phyloP scores from a whole-genome alignment of 2,888 invertebrate species.

The Harpagoxenus sublaevis region DNA sequence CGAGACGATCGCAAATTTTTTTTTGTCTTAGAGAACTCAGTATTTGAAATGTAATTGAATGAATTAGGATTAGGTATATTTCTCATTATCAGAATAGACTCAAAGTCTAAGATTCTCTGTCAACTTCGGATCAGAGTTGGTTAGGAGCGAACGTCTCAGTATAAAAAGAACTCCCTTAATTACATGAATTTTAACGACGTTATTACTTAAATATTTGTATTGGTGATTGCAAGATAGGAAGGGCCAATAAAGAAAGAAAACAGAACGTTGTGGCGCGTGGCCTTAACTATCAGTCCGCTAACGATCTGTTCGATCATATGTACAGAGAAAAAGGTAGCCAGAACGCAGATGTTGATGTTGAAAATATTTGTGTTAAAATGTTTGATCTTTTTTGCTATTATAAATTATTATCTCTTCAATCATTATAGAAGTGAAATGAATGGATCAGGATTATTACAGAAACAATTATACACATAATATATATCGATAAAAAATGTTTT shows the following conservation, averaged over 20 bases:
- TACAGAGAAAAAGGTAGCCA: background rate
- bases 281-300: constrained; percentile 1
- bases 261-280: background rate
- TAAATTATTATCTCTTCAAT: constrained; percentile 3
- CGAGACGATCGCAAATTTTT: constrained; percentile 3
- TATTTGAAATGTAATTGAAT: background rate
- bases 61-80: background rate
- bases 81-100: background rate
- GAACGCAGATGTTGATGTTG: background rate
- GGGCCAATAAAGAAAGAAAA: background rate
- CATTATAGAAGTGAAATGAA: constrained; percentile 21
- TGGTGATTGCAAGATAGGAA: background rate
- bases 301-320: constrained; percentile 10
- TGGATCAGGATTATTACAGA: background rate
- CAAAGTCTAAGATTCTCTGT: background rate
- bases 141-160: background rate
- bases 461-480: constrained; percentile 5
- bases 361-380: constrained; percentile 24
- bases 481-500: constrained; percentile 24
- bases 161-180: background rate
- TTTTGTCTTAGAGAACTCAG: background rate
- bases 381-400: background rate
- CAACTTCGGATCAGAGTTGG: background rate
- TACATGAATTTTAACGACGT: background rate
- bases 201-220: constrained; percentile 8